phyloP scores from a whole-genome alignment of 1,140 invertebrate species.

The Melipona quadrifasciata region DNA sequence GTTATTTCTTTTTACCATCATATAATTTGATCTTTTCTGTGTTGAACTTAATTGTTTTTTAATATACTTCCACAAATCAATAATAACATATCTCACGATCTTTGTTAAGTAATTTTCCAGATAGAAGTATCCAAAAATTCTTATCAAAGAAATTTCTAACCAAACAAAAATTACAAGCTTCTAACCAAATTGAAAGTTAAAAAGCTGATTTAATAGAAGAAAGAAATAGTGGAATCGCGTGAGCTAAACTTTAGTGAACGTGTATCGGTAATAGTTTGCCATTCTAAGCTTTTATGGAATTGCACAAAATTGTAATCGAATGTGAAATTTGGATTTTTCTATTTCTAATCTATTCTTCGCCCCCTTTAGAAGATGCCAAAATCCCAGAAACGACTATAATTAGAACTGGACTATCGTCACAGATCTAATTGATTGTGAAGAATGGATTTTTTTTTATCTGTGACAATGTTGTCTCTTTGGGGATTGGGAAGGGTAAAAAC shows the following conservation, averaged over 20 bases:
- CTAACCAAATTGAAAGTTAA: background rate
- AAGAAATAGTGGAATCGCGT: background rate
- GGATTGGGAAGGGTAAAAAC: constrained; percentile 64
- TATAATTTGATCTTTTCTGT: background rate
- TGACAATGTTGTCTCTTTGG: constrained; percentile 8
- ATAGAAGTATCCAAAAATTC: background rate
- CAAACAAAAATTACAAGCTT: background rate
- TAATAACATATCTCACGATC: background rate
- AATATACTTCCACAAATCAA: background rate
- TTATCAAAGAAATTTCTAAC: background rate
- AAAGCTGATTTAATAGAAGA: too few relatives aligned
- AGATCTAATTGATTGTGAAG: constrained; percentile 43
- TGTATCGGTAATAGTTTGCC: too few relatives aligned
- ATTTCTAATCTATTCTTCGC: background rate
- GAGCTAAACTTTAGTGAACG: background rate
- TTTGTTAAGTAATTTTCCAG: background rate
- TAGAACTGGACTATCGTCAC: constrained; percentile 37
- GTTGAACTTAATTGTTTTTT: background rate
- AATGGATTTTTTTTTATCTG: constrained; percentile 46
- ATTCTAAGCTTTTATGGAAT: background rate
- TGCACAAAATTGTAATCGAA: background rate
- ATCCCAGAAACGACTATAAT: constrained; percentile 30
- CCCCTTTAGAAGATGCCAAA: background rate
- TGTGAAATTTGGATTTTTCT: background rate
- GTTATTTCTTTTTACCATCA: background rate